A percentile compares a stretch with the other conserved stretches of the same genome.
Conservation (phyloP, 2,888 invertebrate species). For the Heliconius erato region DNA sequence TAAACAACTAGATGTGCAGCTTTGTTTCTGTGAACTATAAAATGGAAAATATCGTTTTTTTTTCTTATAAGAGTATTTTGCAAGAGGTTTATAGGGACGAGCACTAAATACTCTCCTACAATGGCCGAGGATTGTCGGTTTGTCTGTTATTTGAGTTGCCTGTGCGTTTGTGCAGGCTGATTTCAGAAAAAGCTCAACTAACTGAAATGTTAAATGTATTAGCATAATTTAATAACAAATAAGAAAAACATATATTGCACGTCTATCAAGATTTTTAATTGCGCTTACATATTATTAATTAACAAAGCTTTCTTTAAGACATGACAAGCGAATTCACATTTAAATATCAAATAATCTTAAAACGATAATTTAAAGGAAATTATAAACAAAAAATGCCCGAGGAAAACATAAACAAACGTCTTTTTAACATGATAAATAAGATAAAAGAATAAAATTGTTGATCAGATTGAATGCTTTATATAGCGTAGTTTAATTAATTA, state of each 20-base stretch:
- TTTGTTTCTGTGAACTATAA: too few species aligned
- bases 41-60: too few species aligned
- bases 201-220: too few species aligned
- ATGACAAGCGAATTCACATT: conserved; percentile 27
- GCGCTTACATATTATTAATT: too few species aligned
- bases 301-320: background rate
- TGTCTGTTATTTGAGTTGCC: too few species aligned
- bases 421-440: conserved; percentile 55
- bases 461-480: background rate
- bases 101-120: too few species aligned
- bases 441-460: too few species aligned
- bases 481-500: background rate
- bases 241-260: too few species aligned
- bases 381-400: conserved; percentile 58
- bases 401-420: conserved; percentile 76
- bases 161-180: background rate
- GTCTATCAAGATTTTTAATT: too few species aligned
- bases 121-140: too few species aligned
- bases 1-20: background rate
- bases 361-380: conserved; percentile 54
- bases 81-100: too few species aligned
- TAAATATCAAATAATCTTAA: conserved; percentile 40
- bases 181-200: background rate
- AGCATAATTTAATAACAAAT: background rate
- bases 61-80: too few species aligned